These are phyloP conservation scores for Telenomus remus DNA, from an alignment of 1,140 invertebrate species.

Conservation along the genomic window DNA sequence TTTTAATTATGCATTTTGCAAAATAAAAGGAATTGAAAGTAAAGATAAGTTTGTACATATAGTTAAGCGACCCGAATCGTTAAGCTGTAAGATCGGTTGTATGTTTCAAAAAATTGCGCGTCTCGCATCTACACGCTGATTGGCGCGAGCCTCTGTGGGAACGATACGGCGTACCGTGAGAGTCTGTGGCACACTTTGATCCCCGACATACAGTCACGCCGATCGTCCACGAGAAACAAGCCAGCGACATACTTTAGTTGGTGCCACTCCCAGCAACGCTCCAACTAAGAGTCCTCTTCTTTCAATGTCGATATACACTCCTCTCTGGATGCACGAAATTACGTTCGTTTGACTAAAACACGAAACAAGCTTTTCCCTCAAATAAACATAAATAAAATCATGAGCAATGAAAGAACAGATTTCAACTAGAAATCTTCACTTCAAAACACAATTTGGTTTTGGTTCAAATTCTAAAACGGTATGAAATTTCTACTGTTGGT, in stretches of 20 bases:
- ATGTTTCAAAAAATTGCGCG: constrained; percentile 51
- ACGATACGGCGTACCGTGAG: constrained; percentile 32
- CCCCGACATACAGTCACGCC: constrained; percentile 40
- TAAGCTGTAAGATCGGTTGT: constrained; percentile 24
- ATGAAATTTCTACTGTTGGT: too few relatives aligned
- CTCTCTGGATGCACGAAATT: constrained; percentile 27
- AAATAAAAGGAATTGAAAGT: constrained; percentile 34
- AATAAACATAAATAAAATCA: constrained; percentile 24
- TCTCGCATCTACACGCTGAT: constrained; percentile 26
- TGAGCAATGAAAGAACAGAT: constrained; percentile 3
- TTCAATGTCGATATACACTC: constrained; percentile 24
- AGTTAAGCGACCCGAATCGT: constrained; percentile 42
- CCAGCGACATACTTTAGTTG: constrained; percentile 45
- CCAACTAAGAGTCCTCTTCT: constrained; percentile 42
- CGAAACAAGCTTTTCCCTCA: constrained; percentile 17
- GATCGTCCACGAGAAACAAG: constrained; percentile 51
- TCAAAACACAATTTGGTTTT: too few relatives aligned
- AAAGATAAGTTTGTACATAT: constrained; percentile 33
- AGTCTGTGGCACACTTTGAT: constrained; percentile 53
- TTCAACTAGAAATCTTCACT: not conserved
- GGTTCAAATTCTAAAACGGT: too few relatives aligned
- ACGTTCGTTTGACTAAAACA: constrained; percentile 32
- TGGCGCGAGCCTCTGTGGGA: constrained; percentile 38
- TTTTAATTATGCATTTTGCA: not conserved
- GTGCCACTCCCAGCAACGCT: constrained; percentile 36